A percentile compares a stretch with the other conserved stretches of the same genome.
These are phyloP conservation scores for Aradophagus sp. DNA, from an alignment of 1,140 invertebrate species.

Conservation along the genomic window DNA sequence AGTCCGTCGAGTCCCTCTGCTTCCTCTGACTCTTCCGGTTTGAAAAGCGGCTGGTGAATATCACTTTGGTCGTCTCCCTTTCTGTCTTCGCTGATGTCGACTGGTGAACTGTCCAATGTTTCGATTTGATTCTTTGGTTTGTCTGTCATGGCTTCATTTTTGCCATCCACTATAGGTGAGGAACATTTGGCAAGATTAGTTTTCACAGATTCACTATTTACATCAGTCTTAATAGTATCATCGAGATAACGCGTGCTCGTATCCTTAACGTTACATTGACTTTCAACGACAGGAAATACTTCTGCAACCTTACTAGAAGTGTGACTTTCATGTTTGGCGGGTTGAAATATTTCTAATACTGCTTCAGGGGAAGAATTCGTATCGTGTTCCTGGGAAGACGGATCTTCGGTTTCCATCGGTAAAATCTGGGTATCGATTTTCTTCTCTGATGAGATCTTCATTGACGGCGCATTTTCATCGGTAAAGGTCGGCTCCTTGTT, in stretches of 20 bases:
- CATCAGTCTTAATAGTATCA: slow-evolving; percentile 40
- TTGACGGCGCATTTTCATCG: no score
- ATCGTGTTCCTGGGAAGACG: slow-evolving; percentile 20
- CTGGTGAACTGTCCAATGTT: no score
- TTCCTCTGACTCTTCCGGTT: slow-evolving; percentile 37
- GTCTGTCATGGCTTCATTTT: no score
- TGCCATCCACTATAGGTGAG: neutral
- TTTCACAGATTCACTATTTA: slow-evolving; percentile 19
- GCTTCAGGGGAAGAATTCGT: slow-evolving; percentile 22
- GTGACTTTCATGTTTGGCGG: slow-evolving; percentile 43
- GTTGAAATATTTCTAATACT: slow-evolving; percentile 44
- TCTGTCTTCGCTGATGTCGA: slow-evolving; percentile 9
- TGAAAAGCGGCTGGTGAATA: neutral
- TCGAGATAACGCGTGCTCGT: slow-evolving; percentile 11
- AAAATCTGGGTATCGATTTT: neutral
- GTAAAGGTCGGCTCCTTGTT: neutral
- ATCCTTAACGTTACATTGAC: slow-evolving; percentile 33
- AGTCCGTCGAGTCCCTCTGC: slow-evolving; percentile 68
- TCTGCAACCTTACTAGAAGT: slow-evolving; percentile 31
- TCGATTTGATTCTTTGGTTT: no score
- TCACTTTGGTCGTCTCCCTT: slow-evolving; percentile 12
- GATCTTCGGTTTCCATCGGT: neutral
- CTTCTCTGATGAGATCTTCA: neutral
- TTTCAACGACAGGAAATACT: slow-evolving; percentile 24
- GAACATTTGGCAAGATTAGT: slow-evolving; percentile 18